Base-by-base conservation (phyloP, 2,797 vertebrate genomes). In the Brachymystax lenok region DNA sequence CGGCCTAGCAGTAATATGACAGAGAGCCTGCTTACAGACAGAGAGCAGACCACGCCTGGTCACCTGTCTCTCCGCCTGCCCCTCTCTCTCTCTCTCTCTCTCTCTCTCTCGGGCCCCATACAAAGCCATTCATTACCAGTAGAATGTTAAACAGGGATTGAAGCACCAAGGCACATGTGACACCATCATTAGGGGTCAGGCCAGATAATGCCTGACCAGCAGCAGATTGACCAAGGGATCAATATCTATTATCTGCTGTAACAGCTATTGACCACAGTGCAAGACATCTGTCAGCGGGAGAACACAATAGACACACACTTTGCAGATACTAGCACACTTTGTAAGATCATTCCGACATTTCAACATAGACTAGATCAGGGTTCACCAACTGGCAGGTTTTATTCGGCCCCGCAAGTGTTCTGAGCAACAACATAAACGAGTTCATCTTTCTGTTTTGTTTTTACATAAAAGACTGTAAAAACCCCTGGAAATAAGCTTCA, bases 81-180 rank as follows among this genome's bases (percentile, higher is more conserved):
- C n/a, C 54, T n/a, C 52, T 19, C 52, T 19, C 52, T 56, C 79
- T 79, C 74, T 19, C 52, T 56, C 79, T 79, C 74, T n/a, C 54
- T n/a, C 52, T 19, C 52, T 19, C 52, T 56, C 79, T 79, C 74
- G 66, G 80, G 73, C 83, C 77, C 78, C 0, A 14, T 2, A 27
- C 21, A 82, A 78, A 75, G 73, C 76, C 3, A 2, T 5, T 76
- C 80, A 90, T 88, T 86, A 83, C 77, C 83, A 87, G 83, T 79
- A 79, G 83, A 86, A 88, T 82, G 75, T 78, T 79, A 81, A 85
- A 83, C 19, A 33, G 74, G 78, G 78, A 73, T 74, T 84, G 81
- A 86, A 79, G 28, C 19, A 77, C 77, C 54, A 71, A 24, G 79
- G 80, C 83, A 74, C 79, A 81, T 70, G 77, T 69, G 74, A 79